Evolutionary conservation across 2,113 vertebrate species (phyloP), one percentile per base, ranked within the genome.

Genomic region (Odocoileus virginianus): DNA sequence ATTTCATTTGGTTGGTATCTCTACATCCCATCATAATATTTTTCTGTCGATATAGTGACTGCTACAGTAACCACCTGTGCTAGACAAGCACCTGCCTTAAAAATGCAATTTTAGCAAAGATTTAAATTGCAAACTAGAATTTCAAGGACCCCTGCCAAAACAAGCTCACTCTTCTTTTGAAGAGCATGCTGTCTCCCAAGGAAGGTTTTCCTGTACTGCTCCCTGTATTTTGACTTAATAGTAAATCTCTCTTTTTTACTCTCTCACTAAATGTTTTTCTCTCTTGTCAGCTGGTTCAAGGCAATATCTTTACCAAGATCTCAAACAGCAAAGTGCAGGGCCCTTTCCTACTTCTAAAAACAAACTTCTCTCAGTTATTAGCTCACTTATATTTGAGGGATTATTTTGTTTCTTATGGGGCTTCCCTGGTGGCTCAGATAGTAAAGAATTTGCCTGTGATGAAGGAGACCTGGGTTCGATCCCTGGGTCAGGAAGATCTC

Each of bases 71-170:
- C 97, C 97, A 98, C 95, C 96, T 97, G 97, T 87, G 54, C 91
- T n/a, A 97, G 91, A 96, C 92, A 98, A 95, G 93, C 95, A 98
- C 96, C 97, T 97, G 98, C 83, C 97, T 97, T 81, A 64, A 96
- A 96, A 84, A 96, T 47, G 88, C 60, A 96, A 98, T 97, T 97
- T 98, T 97, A 98, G 94, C 89, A 92, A 95, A 96, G 93, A 98
- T 98, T 98, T 98, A 97, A 98, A 98, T 98, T 98, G 94, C 97
- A 98, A 98, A 98, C 83, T 97, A 97, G 91, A 97, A 97, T 95
- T 91, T 55, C 91, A 96, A 96, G 82, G 83, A 79, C 92, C 30
- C n/a, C 86, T 98, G 97, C 95, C 98, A 98, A 97, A 97, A 96
- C 86, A 97, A 96, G 91, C 25, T 87, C 83, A 93, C 71, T 89